Evolutionary conservation across 2,888 invertebrate species (phyloP).

Genomic region (Scaptomyza flava): DNA sequence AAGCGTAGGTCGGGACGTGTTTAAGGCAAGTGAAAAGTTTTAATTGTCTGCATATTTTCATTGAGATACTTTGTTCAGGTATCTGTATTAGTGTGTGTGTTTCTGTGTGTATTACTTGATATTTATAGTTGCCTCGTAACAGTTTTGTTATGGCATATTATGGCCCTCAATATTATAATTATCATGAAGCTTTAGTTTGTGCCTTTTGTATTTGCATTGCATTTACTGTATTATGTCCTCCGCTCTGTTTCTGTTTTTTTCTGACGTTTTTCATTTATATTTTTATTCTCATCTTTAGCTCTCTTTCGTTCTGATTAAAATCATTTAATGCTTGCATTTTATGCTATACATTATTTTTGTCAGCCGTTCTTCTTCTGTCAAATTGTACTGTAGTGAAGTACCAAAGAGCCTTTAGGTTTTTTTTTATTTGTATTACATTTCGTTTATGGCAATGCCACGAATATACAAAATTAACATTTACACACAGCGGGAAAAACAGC

Average conservation of each 20-base stretch:
- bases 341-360: neutral
- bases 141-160: slow-evolving; percentile 56
- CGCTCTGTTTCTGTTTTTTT: slow-evolving; percentile 4
- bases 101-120: slow-evolving; percentile 46
- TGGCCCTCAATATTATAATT: slow-evolving; percentile 53
- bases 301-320: slow-evolving; percentile 62
- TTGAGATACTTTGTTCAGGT: slow-evolving; percentile 60
- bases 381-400: slow-evolving; percentile 28
- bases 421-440: slow-evolving; percentile 54
- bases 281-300: slow-evolving; percentile 33
- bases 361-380: slow-evolving; percentile 31
- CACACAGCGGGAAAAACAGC: slow-evolving; percentile 20
- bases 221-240: slow-evolving; percentile 27
- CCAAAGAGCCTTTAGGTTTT: neutral
- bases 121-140: slow-evolving; percentile 53
- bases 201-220: slow-evolving; percentile 60
- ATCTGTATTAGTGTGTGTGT: slow-evolving; percentile 3
- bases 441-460: slow-evolving; percentile 45
- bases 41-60: slow-evolving; percentile 75
- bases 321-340: slow-evolving; percentile 58
- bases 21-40: slow-evolving; percentile 73
- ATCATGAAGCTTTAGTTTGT: slow-evolving; percentile 41
- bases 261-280: slow-evolving; percentile 13
- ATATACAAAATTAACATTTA: slow-evolving; percentile 38
- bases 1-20: slow-evolving; percentile 19